Percentiles rank a stretch among this genome's conserved stretches.
Conservation (phyloP, 2,888 invertebrate species). For the Rutpela maculata region DNA sequence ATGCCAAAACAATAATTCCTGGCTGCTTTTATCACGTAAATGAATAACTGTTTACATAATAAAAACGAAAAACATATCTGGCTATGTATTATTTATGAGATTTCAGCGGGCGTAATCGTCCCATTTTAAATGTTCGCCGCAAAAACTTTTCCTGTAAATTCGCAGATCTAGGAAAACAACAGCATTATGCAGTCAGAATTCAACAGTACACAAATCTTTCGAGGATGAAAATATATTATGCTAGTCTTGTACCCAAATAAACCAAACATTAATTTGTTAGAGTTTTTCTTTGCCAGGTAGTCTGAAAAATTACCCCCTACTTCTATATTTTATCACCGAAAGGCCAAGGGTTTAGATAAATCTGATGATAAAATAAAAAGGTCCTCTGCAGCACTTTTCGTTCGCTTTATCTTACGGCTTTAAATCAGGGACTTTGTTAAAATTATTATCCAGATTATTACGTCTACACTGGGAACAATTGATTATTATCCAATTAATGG, state of each 20-base stretch:
- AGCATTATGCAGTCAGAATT: constrained; percentile 5
- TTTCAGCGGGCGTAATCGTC: neutral
- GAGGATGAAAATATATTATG: neutral
- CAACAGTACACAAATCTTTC: neutral
- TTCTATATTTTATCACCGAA: constrained; percentile 24
- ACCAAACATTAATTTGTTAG: constrained; percentile 19
- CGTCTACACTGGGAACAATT: constrained; percentile 11
- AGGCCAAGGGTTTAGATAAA: constrained; percentile 30
- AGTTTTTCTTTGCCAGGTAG: constrained; percentile 15
- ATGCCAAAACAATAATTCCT: neutral
- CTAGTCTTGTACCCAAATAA: constrained; percentile 13
- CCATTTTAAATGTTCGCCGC: neutral
- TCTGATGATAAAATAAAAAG: constrained; percentile 32
- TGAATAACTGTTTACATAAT: constrained; percentile 4
- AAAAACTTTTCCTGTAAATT: constrained; percentile 2
- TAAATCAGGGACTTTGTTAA: neutral
- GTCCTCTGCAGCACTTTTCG: neutral
- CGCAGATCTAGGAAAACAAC: neutral
- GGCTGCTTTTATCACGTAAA: neutral
- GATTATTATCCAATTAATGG: neutral
- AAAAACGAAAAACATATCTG: constrained; percentile 1
- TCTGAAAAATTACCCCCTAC: constrained; percentile 11
- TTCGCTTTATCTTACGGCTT: neutral
- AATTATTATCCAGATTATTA: constrained; percentile 21
- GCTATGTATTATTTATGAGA: constrained; percentile 3